Evolutionary conservation across 2,888 invertebrate genomes (phyloP).

Genomic region (Crioceris asparagi): DNA sequence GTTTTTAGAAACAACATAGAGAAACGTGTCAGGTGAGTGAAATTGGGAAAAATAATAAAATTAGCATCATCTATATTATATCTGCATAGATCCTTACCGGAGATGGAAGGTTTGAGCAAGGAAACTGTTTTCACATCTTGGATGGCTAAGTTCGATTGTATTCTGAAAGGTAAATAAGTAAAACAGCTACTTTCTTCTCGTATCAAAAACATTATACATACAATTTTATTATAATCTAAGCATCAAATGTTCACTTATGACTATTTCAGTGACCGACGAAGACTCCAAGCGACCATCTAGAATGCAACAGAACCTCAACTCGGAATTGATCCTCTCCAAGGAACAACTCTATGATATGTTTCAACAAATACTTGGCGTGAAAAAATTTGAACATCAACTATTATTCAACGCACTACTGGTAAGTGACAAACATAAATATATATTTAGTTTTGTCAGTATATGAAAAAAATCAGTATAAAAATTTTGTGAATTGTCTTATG

Average conservation of each 20-base stretch:
- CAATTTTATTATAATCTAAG: too few relatives aligned
- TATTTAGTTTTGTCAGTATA: too few relatives aligned
- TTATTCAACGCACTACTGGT: slow-evolving; percentile 96
- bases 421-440: too few relatives aligned
- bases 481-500: too few relatives aligned
- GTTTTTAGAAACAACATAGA: slow-evolving; percentile 97
- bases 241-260: not conserved
- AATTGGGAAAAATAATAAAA: not conserved
- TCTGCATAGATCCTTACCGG: slow-evolving; percentile 86
- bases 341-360: slow-evolving; percentile 99
- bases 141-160: slow-evolving; percentile 99
- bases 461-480: too few relatives aligned
- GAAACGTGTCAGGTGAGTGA: slow-evolving; percentile 77
- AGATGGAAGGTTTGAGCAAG: slow-evolving; percentile 98
- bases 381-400: slow-evolving; percentile 99
- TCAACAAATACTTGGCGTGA: slow-evolving; percentile 95
- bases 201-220: too few relatives aligned
- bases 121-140: slow-evolving; percentile 98
- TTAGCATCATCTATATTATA: too few relatives aligned
- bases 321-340: slow-evolving; percentile 91
- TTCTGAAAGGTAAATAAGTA: slow-evolving; percentile 63
- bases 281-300: slow-evolving; percentile 78
- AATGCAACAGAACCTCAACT: slow-evolving; percentile 83
- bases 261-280: slow-evolving; percentile 54
- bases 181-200: not conserved